Conservation (phyloP, 2,888 invertebrate species). For the Myopa testacea region DNA sequence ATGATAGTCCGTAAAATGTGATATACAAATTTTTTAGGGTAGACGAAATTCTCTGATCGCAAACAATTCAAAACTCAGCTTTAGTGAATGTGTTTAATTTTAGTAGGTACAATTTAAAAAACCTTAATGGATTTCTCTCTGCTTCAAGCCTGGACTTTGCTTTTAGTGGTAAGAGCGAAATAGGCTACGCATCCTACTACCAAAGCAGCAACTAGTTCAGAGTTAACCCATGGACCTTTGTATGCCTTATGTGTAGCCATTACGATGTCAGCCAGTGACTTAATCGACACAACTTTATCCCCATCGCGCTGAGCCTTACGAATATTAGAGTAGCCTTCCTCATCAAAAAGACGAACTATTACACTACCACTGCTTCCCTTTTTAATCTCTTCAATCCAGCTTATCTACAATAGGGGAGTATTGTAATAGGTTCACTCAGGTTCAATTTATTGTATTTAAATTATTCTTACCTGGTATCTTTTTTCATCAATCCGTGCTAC, state of each 20-base stretch:
- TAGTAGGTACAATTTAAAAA: too few relatives aligned
- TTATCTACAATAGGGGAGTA: constrained; percentile 75
- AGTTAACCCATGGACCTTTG: constrained; percentile 92
- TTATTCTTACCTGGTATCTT: constrained; percentile 81
- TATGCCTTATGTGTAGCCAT: constrained; percentile 84
- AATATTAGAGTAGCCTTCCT: constrained; percentile 89
- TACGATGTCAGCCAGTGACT: constrained; percentile 76
- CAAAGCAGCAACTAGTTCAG: constrained; percentile 87
- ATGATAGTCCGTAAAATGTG: too few relatives aligned
- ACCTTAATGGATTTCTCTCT: not conserved
- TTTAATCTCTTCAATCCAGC: constrained; percentile 91
- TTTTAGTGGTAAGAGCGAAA: constrained; percentile 86
- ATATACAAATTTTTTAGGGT: too few relatives aligned
- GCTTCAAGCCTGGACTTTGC: constrained; percentile 68
- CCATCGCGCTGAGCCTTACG: constrained; percentile 83
- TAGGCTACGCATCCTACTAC: constrained; percentile 85
- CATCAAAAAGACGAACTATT: constrained; percentile 85
- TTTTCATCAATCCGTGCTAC: constrained; percentile 83
- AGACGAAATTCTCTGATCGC: too few relatives aligned
- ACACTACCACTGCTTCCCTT: constrained; percentile 86
- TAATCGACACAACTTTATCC: constrained; percentile 75
- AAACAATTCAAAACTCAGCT: too few relatives aligned
- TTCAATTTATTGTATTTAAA: not conserved
- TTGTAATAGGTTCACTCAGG: not conserved
- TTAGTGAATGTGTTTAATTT: too few relatives aligned